Evolutionary conservation across 2,797 vertebrate species (phyloP).

Genomic region (Xenops minutus): DNA sequence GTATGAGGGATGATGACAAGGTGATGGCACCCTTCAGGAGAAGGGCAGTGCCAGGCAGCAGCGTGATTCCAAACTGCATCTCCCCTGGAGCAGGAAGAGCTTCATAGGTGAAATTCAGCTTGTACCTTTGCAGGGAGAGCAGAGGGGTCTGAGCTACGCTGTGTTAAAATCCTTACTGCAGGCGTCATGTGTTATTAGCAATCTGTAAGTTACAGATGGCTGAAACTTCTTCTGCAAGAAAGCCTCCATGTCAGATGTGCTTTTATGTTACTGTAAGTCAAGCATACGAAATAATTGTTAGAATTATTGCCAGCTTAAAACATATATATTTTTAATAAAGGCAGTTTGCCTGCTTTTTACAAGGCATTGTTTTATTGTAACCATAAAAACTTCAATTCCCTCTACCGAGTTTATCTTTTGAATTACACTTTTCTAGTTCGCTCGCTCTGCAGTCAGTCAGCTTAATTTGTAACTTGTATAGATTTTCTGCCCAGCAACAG

Average conservation of each 20-base stretch:
- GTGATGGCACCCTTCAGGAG: accelerated
- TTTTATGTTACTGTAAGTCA: not conserved
- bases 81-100: not conserved
- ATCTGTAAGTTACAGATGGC: not conserved
- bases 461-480: slow-evolving; percentile 54
- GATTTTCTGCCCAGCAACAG: slow-evolving; percentile 54
- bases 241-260: not conserved
- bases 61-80: accelerated
- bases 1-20: not conserved
- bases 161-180: not conserved
- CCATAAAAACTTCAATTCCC: not conserved
- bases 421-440: not conserved
- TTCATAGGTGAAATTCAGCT: not conserved
- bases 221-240: not conserved
- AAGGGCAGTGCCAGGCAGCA: not conserved
- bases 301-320: not conserved
- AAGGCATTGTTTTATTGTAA: not conserved
- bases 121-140: not conserved
- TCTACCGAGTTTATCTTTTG: not conserved
- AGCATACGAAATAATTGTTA: not conserved
- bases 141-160: not conserved
- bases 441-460: slow-evolving; percentile 10
- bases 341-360: not conserved
- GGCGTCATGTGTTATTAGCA: not conserved
- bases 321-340: not conserved